phyloP scores from a whole-genome alignment of 30 jellyfish, hydroid and myxozoan species.

The Turritopsis dohrnii region DNA sequence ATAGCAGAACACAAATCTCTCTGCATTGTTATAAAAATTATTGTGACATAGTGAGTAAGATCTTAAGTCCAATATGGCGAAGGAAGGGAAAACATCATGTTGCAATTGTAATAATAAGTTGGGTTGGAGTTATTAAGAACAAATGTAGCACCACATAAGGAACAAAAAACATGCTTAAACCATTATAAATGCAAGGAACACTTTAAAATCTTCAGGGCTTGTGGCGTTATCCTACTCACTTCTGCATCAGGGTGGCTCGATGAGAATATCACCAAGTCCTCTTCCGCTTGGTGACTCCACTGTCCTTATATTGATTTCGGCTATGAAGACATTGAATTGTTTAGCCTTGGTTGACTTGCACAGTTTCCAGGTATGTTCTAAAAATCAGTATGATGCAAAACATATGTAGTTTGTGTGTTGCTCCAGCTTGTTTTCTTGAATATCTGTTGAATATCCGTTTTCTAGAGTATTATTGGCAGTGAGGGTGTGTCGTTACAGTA shows the following conservation, averaged over 20 bases:
- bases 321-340: slow-evolving; percentile 51
- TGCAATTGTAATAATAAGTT: too few species aligned
- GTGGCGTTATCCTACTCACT: slow-evolving; percentile 63
- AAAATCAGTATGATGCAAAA: background rate
- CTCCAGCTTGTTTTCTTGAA: background rate
- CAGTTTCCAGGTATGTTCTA: slow-evolving; percentile 51
- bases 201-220: slow-evolving; percentile 44
- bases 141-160: too few species aligned
- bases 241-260: slow-evolving; percentile 77
- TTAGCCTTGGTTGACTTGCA: slow-evolving; percentile 68
- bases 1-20: too few species aligned
- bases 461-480: slow-evolving; percentile 64
- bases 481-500: slow-evolving; percentile 83
- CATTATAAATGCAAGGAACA: background rate
- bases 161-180: too few species aligned
- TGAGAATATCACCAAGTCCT: slow-evolving; percentile 80
- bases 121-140: too few species aligned
- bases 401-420: background rate
- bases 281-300: slow-evolving; percentile 73
- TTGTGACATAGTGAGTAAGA: too few species aligned
- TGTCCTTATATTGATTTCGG: slow-evolving; percentile 41
- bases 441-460: background rate
- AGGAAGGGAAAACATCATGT: too few species aligned
- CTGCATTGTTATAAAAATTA: too few species aligned
- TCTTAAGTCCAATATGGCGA: too few species aligned